These are phyloP conservation scores for Helicoverpa assulta DNA, from an alignment of 2,888 invertebrate species.

Conservation along the genomic window DNA sequence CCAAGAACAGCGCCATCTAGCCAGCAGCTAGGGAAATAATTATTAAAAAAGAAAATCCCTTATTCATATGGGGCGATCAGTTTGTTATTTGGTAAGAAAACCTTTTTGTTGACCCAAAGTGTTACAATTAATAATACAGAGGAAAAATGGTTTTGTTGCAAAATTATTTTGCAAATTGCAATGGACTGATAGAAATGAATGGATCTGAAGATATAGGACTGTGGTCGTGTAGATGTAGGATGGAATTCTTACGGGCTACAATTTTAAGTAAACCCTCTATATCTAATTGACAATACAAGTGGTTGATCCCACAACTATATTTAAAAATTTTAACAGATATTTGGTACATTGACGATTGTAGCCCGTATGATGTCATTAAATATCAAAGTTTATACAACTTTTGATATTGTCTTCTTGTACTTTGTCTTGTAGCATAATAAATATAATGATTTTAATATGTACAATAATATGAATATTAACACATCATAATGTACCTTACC, in stretches of 20 bases:
- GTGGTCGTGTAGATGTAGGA: constrained; percentile 26
- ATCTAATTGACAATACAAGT: constrained; percentile 8
- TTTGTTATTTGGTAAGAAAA: constrained; percentile 35
- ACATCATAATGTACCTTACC: constrained; percentile 21
- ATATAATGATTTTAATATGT: constrained; percentile 17
- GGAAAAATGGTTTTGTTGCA: constrained; percentile 14
- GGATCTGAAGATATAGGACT: constrained; percentile 66
- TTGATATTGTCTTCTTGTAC: constrained; percentile 39
- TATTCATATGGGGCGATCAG: constrained; percentile 24
- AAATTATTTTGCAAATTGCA: constrained; percentile 34
- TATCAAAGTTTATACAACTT: constrained; percentile 34
- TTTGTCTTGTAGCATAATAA: constrained; percentile 43
- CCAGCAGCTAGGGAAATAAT: too few relatives aligned
- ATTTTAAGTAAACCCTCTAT: neutral
- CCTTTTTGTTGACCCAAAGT: constrained; percentile 11
- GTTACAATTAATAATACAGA: constrained; percentile 2
- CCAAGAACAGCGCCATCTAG: too few relatives aligned
- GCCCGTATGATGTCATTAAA: constrained; percentile 23
- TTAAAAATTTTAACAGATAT: constrained; percentile 1
- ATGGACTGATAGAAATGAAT: constrained; percentile 69
- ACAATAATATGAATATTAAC: constrained; percentile 41
- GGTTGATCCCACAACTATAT: neutral
- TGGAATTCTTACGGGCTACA: constrained; percentile 17
- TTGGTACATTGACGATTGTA: constrained; percentile 18
- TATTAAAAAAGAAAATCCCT: too few relatives aligned